Percentiles rank a stretch among this genome's conserved stretches.
These are phyloP conservation scores for Heteropelma amictum DNA, from an alignment of 2,888 invertebrate species.

Conservation along the genomic window DNA sequence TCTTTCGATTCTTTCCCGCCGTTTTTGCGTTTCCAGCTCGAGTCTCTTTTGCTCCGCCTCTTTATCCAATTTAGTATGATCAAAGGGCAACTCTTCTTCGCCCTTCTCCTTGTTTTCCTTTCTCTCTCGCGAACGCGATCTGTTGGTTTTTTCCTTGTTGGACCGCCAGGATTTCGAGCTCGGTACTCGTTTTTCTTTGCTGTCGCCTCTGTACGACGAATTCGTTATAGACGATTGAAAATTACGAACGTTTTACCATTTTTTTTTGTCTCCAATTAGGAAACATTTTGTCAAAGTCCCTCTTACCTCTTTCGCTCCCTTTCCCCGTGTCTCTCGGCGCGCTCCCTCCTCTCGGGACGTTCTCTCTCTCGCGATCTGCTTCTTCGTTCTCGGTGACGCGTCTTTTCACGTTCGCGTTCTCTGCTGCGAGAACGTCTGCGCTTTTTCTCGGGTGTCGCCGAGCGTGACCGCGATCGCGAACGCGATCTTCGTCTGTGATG, in stretches of 20 bases:
- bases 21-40: constrained; percentile 96
- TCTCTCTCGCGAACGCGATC: constrained; percentile 81
- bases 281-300: neutral
- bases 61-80: constrained; percentile 87
- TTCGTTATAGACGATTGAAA: neutral
- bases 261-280: neutral
- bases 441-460: constrained; percentile 81
- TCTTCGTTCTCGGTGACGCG: constrained; percentile 81
- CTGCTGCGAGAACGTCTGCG: constrained; percentile 82
- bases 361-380: constrained; percentile 84
- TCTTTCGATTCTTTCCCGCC: constrained; percentile 95
- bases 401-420: constrained; percentile 82
- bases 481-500: constrained; percentile 81
- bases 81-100: constrained; percentile 82
- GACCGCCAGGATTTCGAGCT: constrained; percentile 81
- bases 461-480: constrained; percentile 82
- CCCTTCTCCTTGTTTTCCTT: constrained; percentile 81
- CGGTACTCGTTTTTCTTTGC: constrained; percentile 82
- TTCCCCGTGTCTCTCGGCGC: constrained; percentile 80
- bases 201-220: constrained; percentile 79
- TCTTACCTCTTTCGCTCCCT: constrained; percentile 79
- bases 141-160: constrained; percentile 76
- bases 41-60: constrained; percentile 94
- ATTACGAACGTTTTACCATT: neutral
- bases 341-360: constrained; percentile 75